Evolutionary conservation across 2,888 invertebrate species (phyloP), one percentile per base, ranked within the genome.

Genomic region (Torymus aiolomorphi): DNA sequence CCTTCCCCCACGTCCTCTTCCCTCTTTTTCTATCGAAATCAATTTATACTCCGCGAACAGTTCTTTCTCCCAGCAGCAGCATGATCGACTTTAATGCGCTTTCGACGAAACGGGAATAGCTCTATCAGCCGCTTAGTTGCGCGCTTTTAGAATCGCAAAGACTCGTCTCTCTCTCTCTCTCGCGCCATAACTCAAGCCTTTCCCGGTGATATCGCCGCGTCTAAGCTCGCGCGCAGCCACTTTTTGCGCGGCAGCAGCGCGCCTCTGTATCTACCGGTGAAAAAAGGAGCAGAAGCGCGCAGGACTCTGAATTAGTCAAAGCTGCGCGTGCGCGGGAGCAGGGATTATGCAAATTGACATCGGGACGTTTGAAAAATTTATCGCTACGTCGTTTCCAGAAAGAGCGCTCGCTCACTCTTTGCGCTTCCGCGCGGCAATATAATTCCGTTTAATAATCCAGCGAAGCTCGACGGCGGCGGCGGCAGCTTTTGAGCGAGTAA

Each of bases 311-410:
- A 75, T 79, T 75, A 57, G 78, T 66, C 66, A 66, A 42, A 11
- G 8, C 1, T 16, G 56, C 62, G 24, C 52, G 14, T 18, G 63
- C 24, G 63, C 49, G 56, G 8, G 59, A 24, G 13, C 14, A 49
- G 63, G 62, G 75, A 82, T 80, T 80, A 80, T 80, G 82, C 78
- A 80, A 82, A 82, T 80, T 31, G 76, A 74, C 67, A 63, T 62
- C 42, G 66, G 67, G 20, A 69, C 72, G 57, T 76, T 42, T 82
- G 63, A 82, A 76, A 77, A 75, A 82, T 80, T 80, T 75, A 82
- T 80, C 70, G 67, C 59, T n/a, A n/a, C 13, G 20, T 42, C 66
- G 70, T 82, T 82, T 80, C 80, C 80, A 54, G 51, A 76, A 78
- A 82, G 63, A 71, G 59, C 42, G 4, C 52, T 56, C 5, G 31